Conservation (phyloP, 2,113 vertebrate genomes). For the Barnardius zonarius region DNA sequence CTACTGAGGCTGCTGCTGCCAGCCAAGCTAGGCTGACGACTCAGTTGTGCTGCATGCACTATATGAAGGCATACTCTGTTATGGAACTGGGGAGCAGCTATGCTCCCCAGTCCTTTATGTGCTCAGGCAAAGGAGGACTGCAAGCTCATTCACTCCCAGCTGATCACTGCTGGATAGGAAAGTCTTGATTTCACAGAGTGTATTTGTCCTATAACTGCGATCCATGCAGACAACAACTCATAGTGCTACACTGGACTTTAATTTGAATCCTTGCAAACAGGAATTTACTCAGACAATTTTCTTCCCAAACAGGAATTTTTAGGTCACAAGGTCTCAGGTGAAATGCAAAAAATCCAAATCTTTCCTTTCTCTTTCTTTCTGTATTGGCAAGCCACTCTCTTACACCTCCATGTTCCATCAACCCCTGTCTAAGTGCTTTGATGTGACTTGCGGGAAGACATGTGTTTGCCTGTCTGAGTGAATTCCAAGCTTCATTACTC, state of each 20-base stretch:
- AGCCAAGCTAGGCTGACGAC: neutral
- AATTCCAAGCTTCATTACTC: neutral
- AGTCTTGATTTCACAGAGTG: neutral
- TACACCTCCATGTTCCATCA: neutral
- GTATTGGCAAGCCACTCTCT: neutral
- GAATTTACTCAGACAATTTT: neutral
- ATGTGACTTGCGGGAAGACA: neutral
- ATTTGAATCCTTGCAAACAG: neutral
- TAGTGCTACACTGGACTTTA: neutral
- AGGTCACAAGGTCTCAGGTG: neutral
- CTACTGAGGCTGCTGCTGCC: neutral
- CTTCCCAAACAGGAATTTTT: neutral
- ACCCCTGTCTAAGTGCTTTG: neutral
- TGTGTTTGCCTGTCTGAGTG: neutral
- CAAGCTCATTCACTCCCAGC: neutral
- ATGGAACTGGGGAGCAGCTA: neutral
- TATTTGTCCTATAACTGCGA: neutral
- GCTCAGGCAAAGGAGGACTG: neutral
- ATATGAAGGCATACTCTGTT: neutral
- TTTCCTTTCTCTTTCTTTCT: neutral
- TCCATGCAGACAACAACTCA: neutral
- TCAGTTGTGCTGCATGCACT: neutral
- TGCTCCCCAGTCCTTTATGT: neutral
- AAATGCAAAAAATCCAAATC: neutral
- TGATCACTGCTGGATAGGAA: neutral